Evolutionary conservation across 2,797 vertebrate genomes (phyloP).

Genomic region (Hipposideros larvatus): DNA sequence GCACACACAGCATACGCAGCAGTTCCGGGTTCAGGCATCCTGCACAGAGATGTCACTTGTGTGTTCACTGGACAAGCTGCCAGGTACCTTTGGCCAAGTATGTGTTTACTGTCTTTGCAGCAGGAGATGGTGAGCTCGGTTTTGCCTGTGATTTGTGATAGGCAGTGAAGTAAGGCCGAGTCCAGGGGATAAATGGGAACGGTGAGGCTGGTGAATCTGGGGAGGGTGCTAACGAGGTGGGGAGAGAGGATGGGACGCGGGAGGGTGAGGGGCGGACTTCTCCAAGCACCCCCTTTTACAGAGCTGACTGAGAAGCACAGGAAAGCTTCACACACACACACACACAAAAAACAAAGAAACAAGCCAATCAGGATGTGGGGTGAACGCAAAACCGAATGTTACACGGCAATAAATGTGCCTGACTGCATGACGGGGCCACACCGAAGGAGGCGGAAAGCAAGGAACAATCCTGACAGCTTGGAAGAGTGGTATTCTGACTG

Average conservation of each 20-base stretch:
- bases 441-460: fast-evolving
- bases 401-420: not conserved
- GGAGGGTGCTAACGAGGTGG: no score
- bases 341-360: not conserved
- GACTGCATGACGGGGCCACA: fast-evolving
- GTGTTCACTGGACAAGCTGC: no score
- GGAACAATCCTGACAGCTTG: not conserved
- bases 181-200: not conserved
- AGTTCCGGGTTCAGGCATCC: no score
- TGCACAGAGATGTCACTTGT: no score
- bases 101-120: no score
- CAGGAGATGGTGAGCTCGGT: no score
- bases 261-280: not conserved
- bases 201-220: no score
- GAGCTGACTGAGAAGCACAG: not conserved
- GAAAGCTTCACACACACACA: not conserved
- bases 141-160: no score
- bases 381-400: no score
- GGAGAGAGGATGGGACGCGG: fast-evolving
- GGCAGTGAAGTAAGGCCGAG: no score
- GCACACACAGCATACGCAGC: not conserved
- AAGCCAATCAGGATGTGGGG: not conserved
- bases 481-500: not conserved
- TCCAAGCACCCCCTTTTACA: not conserved
- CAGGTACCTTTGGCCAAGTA: no score